A percentile compares a stretch with the other conserved stretches of the same genome.
Conservation (phyloP, 2,888 invertebrate genomes). For the Synanthedon myopaeformis region DNA sequence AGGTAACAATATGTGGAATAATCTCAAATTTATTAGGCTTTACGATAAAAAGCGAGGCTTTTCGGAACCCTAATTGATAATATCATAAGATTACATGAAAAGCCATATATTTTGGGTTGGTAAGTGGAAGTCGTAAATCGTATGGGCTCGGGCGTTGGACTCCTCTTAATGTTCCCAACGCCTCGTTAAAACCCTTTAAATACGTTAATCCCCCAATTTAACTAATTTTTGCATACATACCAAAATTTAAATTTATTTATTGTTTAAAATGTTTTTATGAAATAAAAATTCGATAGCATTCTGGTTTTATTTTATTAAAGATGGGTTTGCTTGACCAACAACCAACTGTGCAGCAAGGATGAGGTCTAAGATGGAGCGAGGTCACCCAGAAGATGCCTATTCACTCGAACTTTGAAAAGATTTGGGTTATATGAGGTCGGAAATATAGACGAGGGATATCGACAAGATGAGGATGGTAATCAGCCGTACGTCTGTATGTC, state of each 20-base stretch:
- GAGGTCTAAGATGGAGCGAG: too few species aligned
- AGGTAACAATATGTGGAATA: neutral
- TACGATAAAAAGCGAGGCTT: neutral
- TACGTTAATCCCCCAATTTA: conserved; percentile 21
- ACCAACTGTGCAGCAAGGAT: too few species aligned
- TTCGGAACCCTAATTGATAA: neutral
- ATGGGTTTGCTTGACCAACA: too few species aligned
- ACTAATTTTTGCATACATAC: neutral
- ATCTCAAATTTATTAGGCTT: neutral
- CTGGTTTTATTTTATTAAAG: too few species aligned
- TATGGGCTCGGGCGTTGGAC: conserved; percentile 16
- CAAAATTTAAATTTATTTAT: neutral
- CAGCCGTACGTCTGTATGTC: too few species aligned
- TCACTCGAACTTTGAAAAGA: too few species aligned
- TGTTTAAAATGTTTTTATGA: neutral
- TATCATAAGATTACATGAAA: neutral
- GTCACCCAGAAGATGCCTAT: too few species aligned
- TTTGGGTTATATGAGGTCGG: too few species aligned
- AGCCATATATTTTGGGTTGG: neutral
- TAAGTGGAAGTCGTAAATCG: conserved; percentile 16
- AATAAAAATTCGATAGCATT: too few species aligned
- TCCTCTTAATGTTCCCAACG: conserved; percentile 28
- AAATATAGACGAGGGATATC: too few species aligned
- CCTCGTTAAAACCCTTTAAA: conserved; percentile 28
- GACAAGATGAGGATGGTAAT: too few species aligned